These are phyloP conservation scores for Bovichtus variegatus DNA, from an alignment of 2,797 vertebrate genomes.

Conservation along the genomic window DNA sequence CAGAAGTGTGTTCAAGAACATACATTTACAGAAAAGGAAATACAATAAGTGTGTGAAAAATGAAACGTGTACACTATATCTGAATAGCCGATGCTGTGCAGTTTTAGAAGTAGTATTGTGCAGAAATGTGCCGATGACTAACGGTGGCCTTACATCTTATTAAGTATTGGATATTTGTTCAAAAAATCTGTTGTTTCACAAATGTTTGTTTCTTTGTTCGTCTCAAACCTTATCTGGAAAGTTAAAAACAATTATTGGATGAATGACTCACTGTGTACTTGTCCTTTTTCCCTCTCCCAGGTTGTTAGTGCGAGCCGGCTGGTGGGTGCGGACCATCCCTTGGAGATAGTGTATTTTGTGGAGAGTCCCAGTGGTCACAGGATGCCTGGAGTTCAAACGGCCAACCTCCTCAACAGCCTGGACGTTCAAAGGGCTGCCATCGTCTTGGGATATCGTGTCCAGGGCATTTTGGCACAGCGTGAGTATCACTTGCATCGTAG, in stretches of 20 bases:
- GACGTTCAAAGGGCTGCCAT: slow-evolving; percentile 96
- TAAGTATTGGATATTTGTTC: neutral
- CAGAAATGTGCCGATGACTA: too few species aligned
- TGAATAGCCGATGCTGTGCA: too few species aligned
- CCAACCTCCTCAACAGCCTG: slow-evolving; percentile 91
- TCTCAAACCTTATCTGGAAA: neutral
- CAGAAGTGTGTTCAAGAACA: too few species aligned
- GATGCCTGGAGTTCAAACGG: slow-evolving; percentile 88
- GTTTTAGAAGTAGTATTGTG: too few species aligned
- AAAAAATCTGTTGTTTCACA: neutral
- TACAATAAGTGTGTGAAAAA: too few species aligned
- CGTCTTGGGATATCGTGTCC: slow-evolving; percentile 96
- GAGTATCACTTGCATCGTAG: slow-evolving; percentile 75
- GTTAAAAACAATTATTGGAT: neutral
- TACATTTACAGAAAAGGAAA: too few species aligned
- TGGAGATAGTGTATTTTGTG: slow-evolving; percentile 96
- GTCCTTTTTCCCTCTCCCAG: slow-evolving; percentile 69
- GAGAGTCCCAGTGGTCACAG: slow-evolving; percentile 92
- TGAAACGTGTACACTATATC: too few species aligned
- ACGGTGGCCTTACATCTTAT: neutral
- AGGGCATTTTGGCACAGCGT: slow-evolving; percentile 94
- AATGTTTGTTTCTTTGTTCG: too few species aligned
- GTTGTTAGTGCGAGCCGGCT: slow-evolving; percentile 91
- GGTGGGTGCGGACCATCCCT: slow-evolving; percentile 88
- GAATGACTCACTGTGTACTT: neutral